A percentile compares a stretch with the other conserved stretches of the same genome.
These are phyloP conservation scores for Aphelenchoides avenae DNA, from an alignment of 1,140 invertebrate species.

Conservation along the genomic window DNA sequence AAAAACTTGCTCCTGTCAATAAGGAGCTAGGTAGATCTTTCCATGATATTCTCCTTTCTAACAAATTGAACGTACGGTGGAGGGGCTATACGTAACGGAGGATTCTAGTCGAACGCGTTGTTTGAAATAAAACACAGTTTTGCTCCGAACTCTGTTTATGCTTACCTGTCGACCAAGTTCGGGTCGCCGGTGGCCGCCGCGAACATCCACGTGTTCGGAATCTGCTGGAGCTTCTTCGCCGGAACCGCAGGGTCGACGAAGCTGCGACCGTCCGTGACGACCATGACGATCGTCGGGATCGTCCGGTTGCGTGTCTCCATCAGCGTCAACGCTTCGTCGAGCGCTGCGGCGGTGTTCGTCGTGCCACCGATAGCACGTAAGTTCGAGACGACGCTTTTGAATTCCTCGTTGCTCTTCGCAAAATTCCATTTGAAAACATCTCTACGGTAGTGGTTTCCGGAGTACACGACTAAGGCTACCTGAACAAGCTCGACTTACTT, in stretches of 20 bases:
- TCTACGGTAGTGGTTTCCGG: constrained; percentile 34
- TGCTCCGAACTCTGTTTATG: background rate
- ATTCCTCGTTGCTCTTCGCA: constrained; percentile 54
- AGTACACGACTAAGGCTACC: constrained; percentile 58
- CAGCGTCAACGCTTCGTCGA: constrained; percentile 46
- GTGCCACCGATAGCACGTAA: constrained; percentile 55
- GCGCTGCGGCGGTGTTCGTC: constrained; percentile 52
- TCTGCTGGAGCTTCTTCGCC: constrained; percentile 40
- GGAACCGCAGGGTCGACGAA: constrained; percentile 49
- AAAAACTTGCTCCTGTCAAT: background rate
- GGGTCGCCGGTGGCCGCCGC: constrained; percentile 56
- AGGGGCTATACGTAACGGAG: too few species aligned
- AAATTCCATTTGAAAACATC: constrained; percentile 57
- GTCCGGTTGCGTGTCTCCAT: constrained; percentile 53
- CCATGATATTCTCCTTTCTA: background rate
- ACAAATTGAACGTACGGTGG: too few species aligned
- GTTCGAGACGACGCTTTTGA: constrained; percentile 35
- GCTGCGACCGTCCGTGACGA: constrained; percentile 53
- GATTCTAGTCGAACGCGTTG: too few species aligned
- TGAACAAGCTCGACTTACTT: constrained; percentile 27
- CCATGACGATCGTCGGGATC: constrained; percentile 52
- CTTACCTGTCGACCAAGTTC: constrained; percentile 51
- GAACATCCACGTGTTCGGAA: constrained; percentile 52
- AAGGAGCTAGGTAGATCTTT: background rate
- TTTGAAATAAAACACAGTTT: too few species aligned